A percentile compares a stretch with the other conserved stretches of the same genome.
Conservation (phyloP, 2,888 invertebrate species). For the Chromoteleia sp. region DNA sequence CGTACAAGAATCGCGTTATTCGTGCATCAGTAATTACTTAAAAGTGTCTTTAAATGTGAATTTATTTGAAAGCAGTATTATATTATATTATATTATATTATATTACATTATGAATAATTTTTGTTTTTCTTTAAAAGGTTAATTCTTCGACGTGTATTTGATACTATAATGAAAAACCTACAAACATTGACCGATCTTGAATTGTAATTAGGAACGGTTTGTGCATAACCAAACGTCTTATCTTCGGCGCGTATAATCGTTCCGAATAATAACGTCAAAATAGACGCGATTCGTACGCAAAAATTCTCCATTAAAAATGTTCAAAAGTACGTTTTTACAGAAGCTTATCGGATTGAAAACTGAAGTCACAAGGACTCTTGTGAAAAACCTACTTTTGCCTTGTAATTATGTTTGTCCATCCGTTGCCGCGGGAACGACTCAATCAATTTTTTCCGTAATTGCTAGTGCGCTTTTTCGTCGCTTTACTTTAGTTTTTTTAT, state of each 20-base stretch:
- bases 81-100: too few relatives aligned
- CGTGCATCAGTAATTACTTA: too few relatives aligned
- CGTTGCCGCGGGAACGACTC: constrained; percentile 84
- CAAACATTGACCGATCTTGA: constrained; percentile 62
- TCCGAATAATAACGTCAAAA: constrained; percentile 31
- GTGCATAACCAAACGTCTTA: constrained; percentile 38
- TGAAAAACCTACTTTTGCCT: constrained; percentile 55
- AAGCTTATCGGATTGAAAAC: constrained; percentile 60
- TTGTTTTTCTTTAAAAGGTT: neutral
- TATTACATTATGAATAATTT: neutral
- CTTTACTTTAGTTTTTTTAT: constrained; percentile 7
- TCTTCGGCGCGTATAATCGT: constrained; percentile 28
- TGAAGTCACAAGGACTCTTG: constrained; percentile 50
- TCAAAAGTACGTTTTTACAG: constrained; percentile 41
- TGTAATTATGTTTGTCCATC: constrained; percentile 79
- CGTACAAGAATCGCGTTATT: too few relatives aligned
- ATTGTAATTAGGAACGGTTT: constrained; percentile 21
- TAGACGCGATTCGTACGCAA: constrained; percentile 10
- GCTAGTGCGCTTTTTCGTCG: constrained; percentile 23
- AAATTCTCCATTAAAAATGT: constrained; percentile 35
- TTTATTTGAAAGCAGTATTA: too few relatives aligned
- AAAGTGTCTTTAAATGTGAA: too few relatives aligned
- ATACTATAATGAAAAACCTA: constrained; percentile 49
- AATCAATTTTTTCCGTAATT: constrained; percentile 78
- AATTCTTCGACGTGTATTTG: neutral